These are phyloP conservation scores for Argyresthia goedartella DNA, from an alignment of 2,888 invertebrate species.

Conservation along the genomic window DNA sequence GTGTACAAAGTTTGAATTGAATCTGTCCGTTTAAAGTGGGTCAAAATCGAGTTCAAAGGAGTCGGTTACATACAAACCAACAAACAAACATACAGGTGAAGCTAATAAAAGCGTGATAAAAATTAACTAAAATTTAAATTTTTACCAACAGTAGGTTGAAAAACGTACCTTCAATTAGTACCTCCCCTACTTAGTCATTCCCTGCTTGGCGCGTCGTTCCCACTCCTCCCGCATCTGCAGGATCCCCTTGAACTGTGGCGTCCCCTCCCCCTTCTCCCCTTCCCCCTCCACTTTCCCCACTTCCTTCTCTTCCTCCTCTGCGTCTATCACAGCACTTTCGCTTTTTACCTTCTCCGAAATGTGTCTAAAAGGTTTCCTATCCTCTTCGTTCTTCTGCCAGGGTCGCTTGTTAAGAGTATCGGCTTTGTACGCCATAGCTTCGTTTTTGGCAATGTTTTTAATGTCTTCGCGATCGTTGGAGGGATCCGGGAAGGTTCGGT, in stretches of 20 bases:
- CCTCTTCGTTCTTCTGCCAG: constrained; percentile 51
- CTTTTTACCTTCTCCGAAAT: constrained; percentile 42
- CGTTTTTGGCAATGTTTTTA: constrained; percentile 49
- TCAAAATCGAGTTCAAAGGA: too few species aligned
- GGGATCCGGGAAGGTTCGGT: constrained; percentile 62
- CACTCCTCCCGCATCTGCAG: constrained; percentile 82
- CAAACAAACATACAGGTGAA: too few species aligned
- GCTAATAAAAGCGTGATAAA: too few species aligned
- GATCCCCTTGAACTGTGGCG: constrained; percentile 77
- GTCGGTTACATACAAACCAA: too few species aligned
- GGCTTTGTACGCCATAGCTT: constrained; percentile 51
- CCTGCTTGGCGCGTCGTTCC: constrained; percentile 83
- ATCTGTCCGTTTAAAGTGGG: too few species aligned
- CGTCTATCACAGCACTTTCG: constrained; percentile 57
- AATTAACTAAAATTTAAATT: too few species aligned
- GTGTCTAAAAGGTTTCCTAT: constrained; percentile 30
- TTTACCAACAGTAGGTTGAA: neutral
- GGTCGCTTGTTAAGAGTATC: constrained; percentile 55
- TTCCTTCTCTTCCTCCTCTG: constrained; percentile 40
- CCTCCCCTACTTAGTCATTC: constrained; percentile 71
- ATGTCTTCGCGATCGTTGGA: constrained; percentile 61
- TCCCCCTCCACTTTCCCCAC: constrained; percentile 27
- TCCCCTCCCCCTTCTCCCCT: constrained; percentile 38
- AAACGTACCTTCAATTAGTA: constrained; percentile 27
- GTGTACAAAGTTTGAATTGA: too few species aligned